Conservation (phyloP, 2,888 invertebrate genomes). For the Icerya purchasi region DNA sequence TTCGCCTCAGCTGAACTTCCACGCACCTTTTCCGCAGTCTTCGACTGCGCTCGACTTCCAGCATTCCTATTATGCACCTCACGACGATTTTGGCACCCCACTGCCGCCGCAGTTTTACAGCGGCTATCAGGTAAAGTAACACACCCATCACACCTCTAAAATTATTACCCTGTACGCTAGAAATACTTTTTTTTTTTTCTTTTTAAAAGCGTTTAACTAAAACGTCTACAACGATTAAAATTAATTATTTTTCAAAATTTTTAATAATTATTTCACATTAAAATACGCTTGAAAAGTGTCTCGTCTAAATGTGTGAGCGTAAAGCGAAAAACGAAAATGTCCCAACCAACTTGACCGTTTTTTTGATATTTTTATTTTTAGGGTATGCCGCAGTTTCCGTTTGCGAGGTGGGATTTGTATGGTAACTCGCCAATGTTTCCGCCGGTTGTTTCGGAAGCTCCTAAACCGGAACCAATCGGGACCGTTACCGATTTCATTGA, state of each 20-base stretch:
- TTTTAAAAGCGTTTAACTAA: too few species aligned
- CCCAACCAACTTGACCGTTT: too few species aligned
- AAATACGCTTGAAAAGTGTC: too few species aligned
- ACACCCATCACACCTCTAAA: neutral
- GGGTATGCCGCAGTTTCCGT: constrained; percentile 23
- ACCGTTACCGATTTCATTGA: constrained; percentile 59
- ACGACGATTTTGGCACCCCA: neutral
- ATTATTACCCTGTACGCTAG: too few species aligned
- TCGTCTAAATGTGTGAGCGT: too few species aligned
- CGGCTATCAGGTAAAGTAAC: neutral
- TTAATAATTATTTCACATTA: too few species aligned
- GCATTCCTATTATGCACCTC: neutral
- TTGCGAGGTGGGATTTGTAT: constrained; percentile 26
- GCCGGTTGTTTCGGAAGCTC: constrained; percentile 28
- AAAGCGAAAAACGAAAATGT: too few species aligned
- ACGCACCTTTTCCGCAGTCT: neutral
- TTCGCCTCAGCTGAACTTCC: neutral
- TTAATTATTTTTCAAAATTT: too few species aligned
- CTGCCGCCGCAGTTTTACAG: neutral
- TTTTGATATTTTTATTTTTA: too few species aligned
- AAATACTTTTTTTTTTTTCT: too few species aligned
- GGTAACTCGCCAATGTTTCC: constrained; percentile 25
- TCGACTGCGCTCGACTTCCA: neutral
- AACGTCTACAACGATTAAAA: too few species aligned
- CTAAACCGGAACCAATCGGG: constrained; percentile 53